phyloP scores from a whole-genome alignment of 2,888 invertebrate species.

The Eledone cirrhosa region DNA sequence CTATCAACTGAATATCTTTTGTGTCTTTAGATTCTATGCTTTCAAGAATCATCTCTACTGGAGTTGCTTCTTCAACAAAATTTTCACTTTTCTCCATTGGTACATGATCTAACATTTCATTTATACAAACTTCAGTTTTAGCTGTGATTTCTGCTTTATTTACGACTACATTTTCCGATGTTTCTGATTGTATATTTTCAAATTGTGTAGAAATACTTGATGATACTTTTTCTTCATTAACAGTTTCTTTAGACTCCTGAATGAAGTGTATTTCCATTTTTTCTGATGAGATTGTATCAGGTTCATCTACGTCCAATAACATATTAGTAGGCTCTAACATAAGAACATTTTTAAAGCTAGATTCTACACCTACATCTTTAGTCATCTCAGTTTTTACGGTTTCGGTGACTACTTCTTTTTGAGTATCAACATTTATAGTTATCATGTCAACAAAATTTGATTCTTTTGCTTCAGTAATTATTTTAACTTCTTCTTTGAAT shows the following conservation, averaged over 20 bases:
- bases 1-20: not conserved
- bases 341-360: constrained; percentile 10
- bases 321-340: constrained; percentile 22
- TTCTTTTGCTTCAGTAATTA: constrained; percentile 24
- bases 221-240: not conserved
- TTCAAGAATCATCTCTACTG: not conserved
- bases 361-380: constrained; percentile 5
- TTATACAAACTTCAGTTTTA: not conserved
- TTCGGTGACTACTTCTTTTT: not conserved
- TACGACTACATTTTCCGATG: constrained; percentile 4
- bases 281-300: not conserved
- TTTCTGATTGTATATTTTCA: not conserved
- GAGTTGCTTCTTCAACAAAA: not conserved
- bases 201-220: not conserved
- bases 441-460: not conserved
- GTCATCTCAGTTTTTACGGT: constrained; percentile 5
- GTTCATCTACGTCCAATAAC: not conserved
- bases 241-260: not conserved
- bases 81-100: constrained; percentile 1
- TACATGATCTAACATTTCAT: not conserved
- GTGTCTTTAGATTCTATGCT: not conserved
- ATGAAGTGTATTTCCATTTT: constrained; percentile 17
- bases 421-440: not conserved
- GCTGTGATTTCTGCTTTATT: constrained; percentile 16
- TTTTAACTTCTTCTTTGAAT: constrained; percentile 4